Conservation (phyloP, 2,888 invertebrate species). For the Drosophila mimetica region DNA sequence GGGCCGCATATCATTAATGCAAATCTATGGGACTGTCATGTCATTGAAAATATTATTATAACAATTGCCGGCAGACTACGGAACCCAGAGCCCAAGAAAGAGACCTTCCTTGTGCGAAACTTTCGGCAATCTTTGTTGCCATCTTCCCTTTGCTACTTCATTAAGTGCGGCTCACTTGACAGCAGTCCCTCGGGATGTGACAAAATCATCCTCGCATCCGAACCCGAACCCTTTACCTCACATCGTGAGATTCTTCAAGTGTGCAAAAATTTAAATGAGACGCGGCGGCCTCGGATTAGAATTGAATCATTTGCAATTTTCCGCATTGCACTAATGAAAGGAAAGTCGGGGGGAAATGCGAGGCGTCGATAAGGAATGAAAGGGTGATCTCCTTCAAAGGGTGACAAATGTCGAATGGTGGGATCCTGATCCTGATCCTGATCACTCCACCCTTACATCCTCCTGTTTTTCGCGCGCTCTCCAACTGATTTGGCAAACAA, state of each 20-base stretch:
- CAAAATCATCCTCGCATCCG: constrained; percentile 26
- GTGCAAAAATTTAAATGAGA: constrained; percentile 70
- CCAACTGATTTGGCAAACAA: constrained; percentile 67
- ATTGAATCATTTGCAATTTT: constrained; percentile 73
- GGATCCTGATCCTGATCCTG: constrained; percentile 6
- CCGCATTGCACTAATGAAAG: constrained; percentile 70
- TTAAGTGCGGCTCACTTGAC: constrained; percentile 79
- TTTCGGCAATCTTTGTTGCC: constrained; percentile 23
- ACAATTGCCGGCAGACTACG: constrained; percentile 59
- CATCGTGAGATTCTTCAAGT: constrained; percentile 64
- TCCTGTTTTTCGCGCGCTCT: constrained; percentile 2
- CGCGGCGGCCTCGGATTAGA: constrained; percentile 51
- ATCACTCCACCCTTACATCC: neutral
- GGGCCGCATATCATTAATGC: constrained; percentile 72
- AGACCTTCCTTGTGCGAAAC: constrained; percentile 20
- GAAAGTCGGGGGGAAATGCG: constrained; percentile 9
- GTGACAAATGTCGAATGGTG: constrained; percentile 34
- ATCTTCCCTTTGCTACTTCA: constrained; percentile 56
- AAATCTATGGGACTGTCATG: constrained; percentile 70
- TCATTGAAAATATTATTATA: constrained; percentile 72
- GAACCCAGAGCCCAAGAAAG: neutral
- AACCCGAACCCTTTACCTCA: constrained; percentile 25
- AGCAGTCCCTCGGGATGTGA: constrained; percentile 36
- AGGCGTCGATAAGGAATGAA: neutral
- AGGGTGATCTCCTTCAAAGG: constrained; percentile 12